Conservation (phyloP, 1,140 invertebrate species). For the Drosophila kanapiae region DNA sequence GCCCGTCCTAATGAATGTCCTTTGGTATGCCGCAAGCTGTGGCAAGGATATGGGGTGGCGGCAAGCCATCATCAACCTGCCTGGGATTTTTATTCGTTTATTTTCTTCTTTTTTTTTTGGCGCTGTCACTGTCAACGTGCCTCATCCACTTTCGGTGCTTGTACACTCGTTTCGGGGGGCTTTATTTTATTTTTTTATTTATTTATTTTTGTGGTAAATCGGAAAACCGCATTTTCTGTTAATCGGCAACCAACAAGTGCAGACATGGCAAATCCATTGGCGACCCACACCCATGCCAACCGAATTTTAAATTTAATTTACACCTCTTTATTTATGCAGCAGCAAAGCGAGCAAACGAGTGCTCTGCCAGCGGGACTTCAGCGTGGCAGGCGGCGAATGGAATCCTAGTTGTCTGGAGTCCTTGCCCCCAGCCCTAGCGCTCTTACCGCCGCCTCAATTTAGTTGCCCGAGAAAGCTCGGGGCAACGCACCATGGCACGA, state of each 20-base stretch:
- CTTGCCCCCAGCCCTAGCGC: not conserved
- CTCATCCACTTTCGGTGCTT: constrained; percentile 13
- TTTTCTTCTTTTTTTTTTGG: not conserved
- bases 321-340: constrained; percentile 74
- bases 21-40: constrained; percentile 28
- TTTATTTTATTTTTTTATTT: constrained; percentile 3
- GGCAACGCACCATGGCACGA: constrained; percentile 4
- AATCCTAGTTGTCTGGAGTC: constrained; percentile 14
- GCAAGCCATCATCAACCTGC: constrained; percentile 15
- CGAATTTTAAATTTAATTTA: constrained; percentile 74
- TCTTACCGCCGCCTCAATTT: constrained; percentile 9
- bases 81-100: constrained; percentile 8
- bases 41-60: not conserved
- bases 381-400: constrained; percentile 6
- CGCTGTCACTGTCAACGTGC: constrained; percentile 30
- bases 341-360: constrained; percentile 27
- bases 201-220: constrained; percentile 9
- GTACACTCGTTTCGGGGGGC: not conserved
- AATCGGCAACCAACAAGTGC: constrained; percentile 41
- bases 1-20: constrained; percentile 39
- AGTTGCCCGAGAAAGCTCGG: constrained; percentile 4
- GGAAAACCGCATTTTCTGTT: constrained; percentile 37
- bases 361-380: constrained; percentile 7
- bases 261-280: constrained; percentile 51
- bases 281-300: constrained; percentile 14